Conservation (phyloP, 2,113 vertebrate species). For the Vanacampus margaritifer region DNA sequence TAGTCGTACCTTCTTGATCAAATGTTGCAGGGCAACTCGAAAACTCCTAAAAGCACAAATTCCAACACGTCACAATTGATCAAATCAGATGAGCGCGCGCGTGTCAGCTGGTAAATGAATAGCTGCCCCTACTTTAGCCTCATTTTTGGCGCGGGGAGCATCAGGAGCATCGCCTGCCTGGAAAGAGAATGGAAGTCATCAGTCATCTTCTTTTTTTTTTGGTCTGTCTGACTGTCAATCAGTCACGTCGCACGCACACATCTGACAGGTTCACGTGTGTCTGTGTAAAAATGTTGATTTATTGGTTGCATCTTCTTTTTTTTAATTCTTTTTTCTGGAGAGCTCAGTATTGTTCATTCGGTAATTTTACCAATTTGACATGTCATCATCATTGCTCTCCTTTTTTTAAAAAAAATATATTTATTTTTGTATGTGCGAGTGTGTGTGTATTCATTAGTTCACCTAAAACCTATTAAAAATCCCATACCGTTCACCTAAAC, state of each 20-base stretch:
- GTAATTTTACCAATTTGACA: too few species aligned
- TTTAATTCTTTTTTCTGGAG: too few species aligned
- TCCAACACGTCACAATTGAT: constrained; percentile 5
- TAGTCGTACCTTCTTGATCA: not conserved
- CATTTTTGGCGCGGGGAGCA: constrained; percentile 58
- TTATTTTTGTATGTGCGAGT: too few species aligned
- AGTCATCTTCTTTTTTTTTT: constrained; percentile 65
- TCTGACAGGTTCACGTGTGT: constrained; percentile 18
- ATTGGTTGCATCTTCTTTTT: constrained; percentile 38
- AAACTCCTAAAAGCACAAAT: not conserved
- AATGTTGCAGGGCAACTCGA: not conserved
- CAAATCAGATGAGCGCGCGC: not conserved
- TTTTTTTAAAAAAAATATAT: too few species aligned
- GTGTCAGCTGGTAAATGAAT: constrained; percentile 51
- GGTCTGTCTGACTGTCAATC: constrained; percentile 48
- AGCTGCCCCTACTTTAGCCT: constrained; percentile 50
- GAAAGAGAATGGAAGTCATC: constrained; percentile 53
- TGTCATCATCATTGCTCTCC: too few species aligned
- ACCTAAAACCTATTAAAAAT: too few species aligned
- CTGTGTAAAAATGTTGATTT: constrained; percentile 45
- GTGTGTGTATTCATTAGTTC: too few species aligned
- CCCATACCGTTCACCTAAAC: too few species aligned
- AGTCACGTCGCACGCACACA: constrained; percentile 14
- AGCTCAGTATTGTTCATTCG: too few species aligned
- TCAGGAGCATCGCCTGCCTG: constrained; percentile 55